A percentile compares a stretch with the other conserved stretches of the same genome.
phyloP scores from a whole-genome alignment of 2,113 vertebrate species.

The Albula glossodonta region DNA sequence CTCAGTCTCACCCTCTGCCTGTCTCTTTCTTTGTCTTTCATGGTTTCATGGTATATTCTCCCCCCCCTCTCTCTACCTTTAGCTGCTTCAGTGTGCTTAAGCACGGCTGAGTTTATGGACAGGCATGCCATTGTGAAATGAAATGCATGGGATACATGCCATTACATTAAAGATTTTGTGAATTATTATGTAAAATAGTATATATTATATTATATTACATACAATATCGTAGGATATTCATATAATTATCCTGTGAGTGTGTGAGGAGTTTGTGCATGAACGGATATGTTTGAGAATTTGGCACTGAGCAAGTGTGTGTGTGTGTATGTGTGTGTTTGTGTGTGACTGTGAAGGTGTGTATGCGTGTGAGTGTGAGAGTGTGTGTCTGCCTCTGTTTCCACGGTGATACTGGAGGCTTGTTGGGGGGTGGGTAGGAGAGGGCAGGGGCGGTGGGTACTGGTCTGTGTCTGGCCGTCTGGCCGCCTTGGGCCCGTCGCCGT shows the following conservation, averaged over 20 bases:
- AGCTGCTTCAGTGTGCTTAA: not conserved
- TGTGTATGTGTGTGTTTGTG: not conserved
- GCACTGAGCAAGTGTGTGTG: not conserved
- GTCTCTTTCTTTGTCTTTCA: conserved; percentile 21
- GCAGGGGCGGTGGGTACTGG: conserved; percentile 45
- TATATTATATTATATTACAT: too few relatives aligned
- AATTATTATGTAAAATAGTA: too few relatives aligned
- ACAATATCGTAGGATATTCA: too few relatives aligned
- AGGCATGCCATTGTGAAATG: not conserved
- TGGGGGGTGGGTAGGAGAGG: conserved; percentile 15
- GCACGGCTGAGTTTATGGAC: not conserved
- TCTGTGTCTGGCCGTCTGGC: conserved; percentile 26
- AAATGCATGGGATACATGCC: too few relatives aligned
- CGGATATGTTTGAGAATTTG: not conserved
- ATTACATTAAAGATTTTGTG: too few relatives aligned
- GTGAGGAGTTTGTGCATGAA: not conserved
- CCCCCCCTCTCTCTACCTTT: not conserved
- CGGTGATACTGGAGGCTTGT: not conserved
- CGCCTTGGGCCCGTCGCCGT: conserved; percentile 29
- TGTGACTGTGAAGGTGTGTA: not conserved
- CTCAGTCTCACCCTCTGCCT: not conserved
- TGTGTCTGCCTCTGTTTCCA: not conserved
- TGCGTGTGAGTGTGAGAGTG: not conserved
- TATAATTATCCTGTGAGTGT: not conserved
- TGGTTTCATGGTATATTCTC: not conserved